Evolutionary conservation across 1,140 invertebrate genomes (phyloP), one percentile per base, ranked within the genome.

Genomic region (Bombus impatiens): DNA sequence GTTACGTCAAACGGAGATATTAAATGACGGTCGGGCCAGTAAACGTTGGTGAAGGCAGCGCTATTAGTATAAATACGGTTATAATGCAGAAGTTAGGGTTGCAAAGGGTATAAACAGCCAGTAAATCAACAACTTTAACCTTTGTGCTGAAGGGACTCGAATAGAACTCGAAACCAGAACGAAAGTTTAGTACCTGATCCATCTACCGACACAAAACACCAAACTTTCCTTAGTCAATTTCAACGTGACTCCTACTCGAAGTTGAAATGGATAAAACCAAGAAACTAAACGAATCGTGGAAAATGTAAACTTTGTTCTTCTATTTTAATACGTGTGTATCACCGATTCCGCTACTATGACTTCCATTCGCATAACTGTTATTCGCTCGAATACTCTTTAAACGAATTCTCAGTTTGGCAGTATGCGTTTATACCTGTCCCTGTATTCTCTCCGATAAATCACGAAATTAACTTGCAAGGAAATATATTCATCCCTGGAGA

Each of bases 51-150:
- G 78, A 86, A 90, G 77, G 83, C 89, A 78, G 86, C 87, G 68
- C 91, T 94, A 94, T 95, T 95, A 94, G 94, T 94, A 93, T 94
- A 94, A 95, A 95, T 95, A 94, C 91, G 93, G 92, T 94, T 95
- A 94, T 95, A 95, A 95, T 94, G 88, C 87, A 89, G 90, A 87
- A 68, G 75, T 78, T 87, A 92, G 91, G 94, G 90, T 90, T 91
- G 86, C 86, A 90, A 93, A 93, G 92, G 94, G 90, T 93, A 94
- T 94, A 95, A 95, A 94, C 94, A 94, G 93, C 92, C 92, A 93
- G 90, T 95, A 94, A 95, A 95, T 95, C 94, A 95, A 89, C 87
- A 92, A 86, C 82, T 59, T 65, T 72, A 79, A 90, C 90, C 88
- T 87, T 90, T 82, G 81, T 28, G 77, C 32, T 40, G 47, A 87